A percentile compares a stretch with the other conserved stretches of the same genome.
Evolutionary conservation across 2,113 vertebrate species (phyloP).

Genomic region (Theristicus caerulescens): DNA sequence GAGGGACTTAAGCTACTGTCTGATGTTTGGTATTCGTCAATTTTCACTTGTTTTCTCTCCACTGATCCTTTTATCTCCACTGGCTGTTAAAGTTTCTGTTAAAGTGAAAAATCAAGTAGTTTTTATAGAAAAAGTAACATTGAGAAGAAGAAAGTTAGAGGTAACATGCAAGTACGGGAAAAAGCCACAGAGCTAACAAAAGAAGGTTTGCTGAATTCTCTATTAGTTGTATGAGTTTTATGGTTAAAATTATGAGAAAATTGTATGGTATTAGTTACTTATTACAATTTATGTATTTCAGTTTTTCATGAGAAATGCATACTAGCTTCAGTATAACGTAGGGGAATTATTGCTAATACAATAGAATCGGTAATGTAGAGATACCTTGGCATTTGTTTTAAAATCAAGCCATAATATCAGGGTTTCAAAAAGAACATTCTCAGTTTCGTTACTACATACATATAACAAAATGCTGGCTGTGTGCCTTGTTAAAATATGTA

Average conservation of each 20-base stretch:
- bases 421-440: not conserved
- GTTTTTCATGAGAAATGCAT: not conserved
- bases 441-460: not conserved
- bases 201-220: not conserved
- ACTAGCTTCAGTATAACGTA: not conserved
- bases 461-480: not conserved
- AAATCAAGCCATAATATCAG: not conserved
- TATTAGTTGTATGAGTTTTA: not conserved
- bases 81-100: not conserved
- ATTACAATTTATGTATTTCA: not conserved
- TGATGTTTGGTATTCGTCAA: not conserved
- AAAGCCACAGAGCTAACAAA: not conserved
- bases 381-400: not conserved
- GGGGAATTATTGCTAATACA: not conserved
- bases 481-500: not conserved
- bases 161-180: not conserved
- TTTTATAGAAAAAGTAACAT: not conserved
- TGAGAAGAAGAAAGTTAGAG: not conserved
- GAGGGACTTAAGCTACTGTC: not conserved
- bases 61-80: not conserved
- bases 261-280: not conserved
- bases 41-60: not conserved
- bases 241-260: not conserved
- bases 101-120: not conserved
- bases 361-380: not conserved